A percentile compares a stretch with the other conserved stretches of the same genome.
Conservation (phyloP, 2,888 invertebrate genomes). For the Drosophila tanythrix region DNA sequence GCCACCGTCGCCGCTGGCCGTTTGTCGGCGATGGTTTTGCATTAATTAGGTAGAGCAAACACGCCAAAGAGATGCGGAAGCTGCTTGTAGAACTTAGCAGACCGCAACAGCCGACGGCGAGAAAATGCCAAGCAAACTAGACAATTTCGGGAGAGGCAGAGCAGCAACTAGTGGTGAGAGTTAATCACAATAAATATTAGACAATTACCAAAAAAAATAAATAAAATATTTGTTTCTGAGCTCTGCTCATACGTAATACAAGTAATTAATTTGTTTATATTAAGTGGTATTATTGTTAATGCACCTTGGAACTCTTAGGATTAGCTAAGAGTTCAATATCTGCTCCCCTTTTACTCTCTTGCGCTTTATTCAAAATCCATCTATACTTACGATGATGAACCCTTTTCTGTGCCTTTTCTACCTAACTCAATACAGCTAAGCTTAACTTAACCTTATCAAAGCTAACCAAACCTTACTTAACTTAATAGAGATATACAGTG, state of each 20-base stretch:
- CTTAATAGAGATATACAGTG: background rate
- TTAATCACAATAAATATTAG: background rate
- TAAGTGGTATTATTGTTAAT: background rate
- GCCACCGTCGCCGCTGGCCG: constrained; percentile 65
- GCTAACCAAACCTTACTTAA: background rate
- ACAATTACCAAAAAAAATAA: background rate
- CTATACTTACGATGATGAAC: background rate
- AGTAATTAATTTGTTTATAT: background rate
- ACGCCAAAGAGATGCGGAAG: constrained; percentile 22
- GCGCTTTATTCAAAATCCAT: background rate
- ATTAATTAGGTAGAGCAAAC: constrained; percentile 54
- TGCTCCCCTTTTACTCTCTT: background rate
- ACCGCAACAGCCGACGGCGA: constrained; percentile 46
- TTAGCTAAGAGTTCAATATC: background rate
- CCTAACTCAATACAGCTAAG: background rate
- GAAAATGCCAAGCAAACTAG: constrained; percentile 13
- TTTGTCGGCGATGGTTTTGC: constrained; percentile 68
- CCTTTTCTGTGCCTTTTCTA: background rate
- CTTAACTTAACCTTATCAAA: background rate
- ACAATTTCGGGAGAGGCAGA: background rate
- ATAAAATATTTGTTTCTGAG: background rate
- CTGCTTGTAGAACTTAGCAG: constrained; percentile 39
- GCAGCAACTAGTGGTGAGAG: background rate
- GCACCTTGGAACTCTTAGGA: background rate
- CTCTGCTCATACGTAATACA: background rate